These are phyloP conservation scores for Sigmodon hispidus DNA, from an alignment of 2,113 vertebrate species.

Conservation along the genomic window DNA sequence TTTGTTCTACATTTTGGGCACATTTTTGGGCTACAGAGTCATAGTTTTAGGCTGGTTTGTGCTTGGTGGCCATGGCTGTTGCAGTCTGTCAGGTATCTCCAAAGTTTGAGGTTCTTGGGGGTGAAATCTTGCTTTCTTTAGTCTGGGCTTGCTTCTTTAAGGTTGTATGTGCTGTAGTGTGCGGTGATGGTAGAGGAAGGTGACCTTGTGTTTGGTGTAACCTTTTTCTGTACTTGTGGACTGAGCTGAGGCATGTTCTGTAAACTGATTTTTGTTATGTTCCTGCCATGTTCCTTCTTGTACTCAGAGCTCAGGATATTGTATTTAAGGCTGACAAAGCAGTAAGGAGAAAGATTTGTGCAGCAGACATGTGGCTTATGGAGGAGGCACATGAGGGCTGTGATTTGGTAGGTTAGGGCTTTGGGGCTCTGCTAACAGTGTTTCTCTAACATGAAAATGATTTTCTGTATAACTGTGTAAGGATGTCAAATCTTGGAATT, in stretches of 20 bases:
- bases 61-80: neutral
- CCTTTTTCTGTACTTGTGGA: neutral
- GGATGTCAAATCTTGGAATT: too few relatives aligned
- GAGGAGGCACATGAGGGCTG: neutral
- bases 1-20: neutral
- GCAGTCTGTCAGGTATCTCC: neutral
- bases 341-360: neutral
- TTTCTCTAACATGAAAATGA: neutral
- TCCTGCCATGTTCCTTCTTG: neutral
- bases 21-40: neutral
- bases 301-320: neutral
- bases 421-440: neutral
- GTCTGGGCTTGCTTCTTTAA: neutral
- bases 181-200: too few relatives aligned
- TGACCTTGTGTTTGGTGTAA: neutral
- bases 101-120: neutral
- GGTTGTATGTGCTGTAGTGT: neutral
- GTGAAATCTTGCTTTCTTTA: neutral
- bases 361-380: neutral
- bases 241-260: neutral
- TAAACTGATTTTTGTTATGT: neutral
- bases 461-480: neutral
- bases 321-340: neutral
- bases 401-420: neutral
- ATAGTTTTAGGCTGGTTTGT: fast-evolving